phyloP scores from a whole-genome alignment of 2,113 vertebrate genomes.

The Echinops telfairi region DNA sequence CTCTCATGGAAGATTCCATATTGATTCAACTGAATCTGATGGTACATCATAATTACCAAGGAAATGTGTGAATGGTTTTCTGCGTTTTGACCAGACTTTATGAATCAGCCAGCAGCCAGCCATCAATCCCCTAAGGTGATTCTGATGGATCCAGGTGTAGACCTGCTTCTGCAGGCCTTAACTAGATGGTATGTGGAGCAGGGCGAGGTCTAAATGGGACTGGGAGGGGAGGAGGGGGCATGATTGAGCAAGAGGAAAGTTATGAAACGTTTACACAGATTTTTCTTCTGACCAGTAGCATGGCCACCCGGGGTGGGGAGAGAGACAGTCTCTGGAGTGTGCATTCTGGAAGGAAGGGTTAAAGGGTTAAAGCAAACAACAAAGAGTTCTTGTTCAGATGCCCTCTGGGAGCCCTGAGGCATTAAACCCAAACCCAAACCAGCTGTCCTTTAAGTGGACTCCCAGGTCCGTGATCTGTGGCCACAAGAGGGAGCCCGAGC shows the following conservation, averaged over 20 bases:
- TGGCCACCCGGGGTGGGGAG: neutral
- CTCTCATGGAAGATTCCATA: neutral
- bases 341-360: slow-evolving; percentile 6
- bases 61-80: neutral
- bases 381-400: neutral
- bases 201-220: neutral
- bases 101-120: neutral
- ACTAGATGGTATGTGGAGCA: neutral
- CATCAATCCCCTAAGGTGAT: neutral
- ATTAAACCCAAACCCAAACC: neutral
- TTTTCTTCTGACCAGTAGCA: neutral
- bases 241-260: neutral
- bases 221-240: neutral
- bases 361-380: neutral
- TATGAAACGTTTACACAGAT: neutral
- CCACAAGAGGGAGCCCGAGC: slow-evolving; percentile 43
- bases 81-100: neutral
- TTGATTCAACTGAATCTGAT: neutral
- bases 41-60: neutral
- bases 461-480: neutral
- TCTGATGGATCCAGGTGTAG: neutral
- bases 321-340: neutral
- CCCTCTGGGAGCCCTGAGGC: neutral
- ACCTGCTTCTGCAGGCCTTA: neutral
- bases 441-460: neutral